These are phyloP conservation scores for Eupsilia transversa DNA, from an alignment of 2,888 invertebrate species.

Conservation along the genomic window DNA sequence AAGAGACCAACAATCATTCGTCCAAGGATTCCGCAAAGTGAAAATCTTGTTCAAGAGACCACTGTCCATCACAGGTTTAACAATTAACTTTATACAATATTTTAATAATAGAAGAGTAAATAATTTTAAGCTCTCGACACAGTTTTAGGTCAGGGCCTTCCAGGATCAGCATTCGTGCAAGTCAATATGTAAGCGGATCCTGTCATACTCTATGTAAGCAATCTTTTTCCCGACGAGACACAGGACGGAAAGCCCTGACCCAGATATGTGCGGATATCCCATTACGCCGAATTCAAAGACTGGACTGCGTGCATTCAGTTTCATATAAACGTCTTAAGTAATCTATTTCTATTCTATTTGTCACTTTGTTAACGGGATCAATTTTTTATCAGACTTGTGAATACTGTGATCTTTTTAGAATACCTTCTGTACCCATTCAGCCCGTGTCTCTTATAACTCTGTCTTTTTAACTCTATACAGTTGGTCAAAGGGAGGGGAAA, in stretches of 20 bases:
- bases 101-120: constrained; percentile 47
- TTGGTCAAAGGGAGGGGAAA: background rate
- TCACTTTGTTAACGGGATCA: constrained; percentile 62
- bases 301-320: constrained; percentile 57
- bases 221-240: background rate
- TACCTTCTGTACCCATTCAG: constrained; percentile 41
- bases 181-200: background rate
- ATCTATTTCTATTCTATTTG: constrained; percentile 42
- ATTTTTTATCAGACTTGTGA: constrained; percentile 63
- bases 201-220: background rate
- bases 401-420: constrained; percentile 63
- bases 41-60: constrained; percentile 68
- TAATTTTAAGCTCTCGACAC: constrained; percentile 16
- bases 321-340: constrained; percentile 37
- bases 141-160: constrained; percentile 1
- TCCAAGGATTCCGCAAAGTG: constrained; percentile 88
- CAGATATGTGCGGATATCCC: background rate
- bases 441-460: constrained; percentile 13
- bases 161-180: background rate
- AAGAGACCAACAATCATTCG: constrained; percentile 90
- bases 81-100: constrained; percentile 53
- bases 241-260: background rate
- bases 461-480: constrained; percentile 14
- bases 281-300: constrained; percentile 43
- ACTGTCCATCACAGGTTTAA: constrained; percentile 64